phyloP scores from a whole-genome alignment of 2,888 invertebrate species.

The Arenicola marina region DNA sequence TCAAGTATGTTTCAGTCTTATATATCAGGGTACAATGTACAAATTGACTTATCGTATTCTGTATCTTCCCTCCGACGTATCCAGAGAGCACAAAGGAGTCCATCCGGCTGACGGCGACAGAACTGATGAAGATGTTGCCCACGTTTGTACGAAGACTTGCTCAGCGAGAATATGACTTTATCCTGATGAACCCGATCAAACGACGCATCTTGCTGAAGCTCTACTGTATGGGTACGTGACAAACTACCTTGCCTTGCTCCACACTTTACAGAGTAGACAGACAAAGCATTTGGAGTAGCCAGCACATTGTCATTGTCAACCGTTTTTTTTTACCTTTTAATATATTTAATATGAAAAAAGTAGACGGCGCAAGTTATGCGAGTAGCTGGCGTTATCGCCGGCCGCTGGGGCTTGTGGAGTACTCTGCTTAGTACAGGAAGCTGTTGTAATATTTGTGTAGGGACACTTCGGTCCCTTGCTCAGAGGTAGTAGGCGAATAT shows the following conservation, averaged over 20 bases:
- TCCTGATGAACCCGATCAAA: constrained; percentile 47
- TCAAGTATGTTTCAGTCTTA: background rate
- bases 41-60: background rate
- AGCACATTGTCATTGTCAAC: no score
- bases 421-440: no score
- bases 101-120: constrained; percentile 45
- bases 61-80: no score
- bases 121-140: constrained; percentile 51
- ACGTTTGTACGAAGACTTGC: constrained; percentile 49
- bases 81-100: constrained; percentile 52
- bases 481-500: no score
- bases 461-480: no score
- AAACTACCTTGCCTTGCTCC: background rate
- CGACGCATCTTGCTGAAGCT: constrained; percentile 52
- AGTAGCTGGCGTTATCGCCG: no score
- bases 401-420: no score
- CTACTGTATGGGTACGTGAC: constrained; percentile 42
- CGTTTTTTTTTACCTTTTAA: no score
- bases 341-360: no score
- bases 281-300: background rate
- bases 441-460: no score
- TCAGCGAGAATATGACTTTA: constrained; percentile 54
- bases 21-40: background rate
- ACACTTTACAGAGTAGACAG: background rate
- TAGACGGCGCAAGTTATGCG: no score